Evolutionary conservation across 1,140 invertebrate species (phyloP).

Genomic region (Hetaerina americana): DNA sequence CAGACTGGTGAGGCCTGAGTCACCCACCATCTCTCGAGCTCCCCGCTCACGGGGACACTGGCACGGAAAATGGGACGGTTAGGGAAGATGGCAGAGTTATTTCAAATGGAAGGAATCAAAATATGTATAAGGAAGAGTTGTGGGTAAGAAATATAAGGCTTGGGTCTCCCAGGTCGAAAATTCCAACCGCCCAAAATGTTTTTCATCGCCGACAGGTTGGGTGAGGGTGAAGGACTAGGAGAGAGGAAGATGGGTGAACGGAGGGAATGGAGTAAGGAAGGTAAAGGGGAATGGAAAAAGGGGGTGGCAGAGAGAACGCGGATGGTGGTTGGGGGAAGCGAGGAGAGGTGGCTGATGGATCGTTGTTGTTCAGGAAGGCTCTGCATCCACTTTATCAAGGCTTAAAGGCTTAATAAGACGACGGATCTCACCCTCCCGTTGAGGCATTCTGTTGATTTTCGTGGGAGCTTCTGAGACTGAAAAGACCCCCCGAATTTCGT

Average conservation of each 20-base stretch:
- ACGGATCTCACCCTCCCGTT: not conserved
- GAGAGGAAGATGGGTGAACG: not conserved
- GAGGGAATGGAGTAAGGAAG: no score
- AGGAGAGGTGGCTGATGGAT: not conserved
- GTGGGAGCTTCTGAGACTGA: no score
- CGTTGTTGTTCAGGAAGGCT: not conserved
- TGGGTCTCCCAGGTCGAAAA: not conserved
- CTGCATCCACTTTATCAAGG: not conserved
- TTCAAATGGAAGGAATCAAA: no score
- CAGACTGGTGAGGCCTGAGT: no score
- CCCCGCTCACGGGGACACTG: no score
- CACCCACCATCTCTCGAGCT: no score
- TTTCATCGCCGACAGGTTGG: not conserved
- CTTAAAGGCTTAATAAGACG: not conserved
- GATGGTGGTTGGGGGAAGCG: no score
- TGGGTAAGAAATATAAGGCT: not conserved
- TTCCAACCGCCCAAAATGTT: not conserved
- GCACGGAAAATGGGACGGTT: no score
- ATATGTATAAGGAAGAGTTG: not conserved
- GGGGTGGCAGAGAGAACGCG: no score
- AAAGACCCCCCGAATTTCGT: not conserved
- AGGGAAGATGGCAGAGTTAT: no score
- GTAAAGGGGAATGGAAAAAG: no score
- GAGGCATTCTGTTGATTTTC: not conserved
- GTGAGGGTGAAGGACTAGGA: not conserved